phyloP scores from a whole-genome alignment of 2,888 invertebrate species.

The Pyrrhia umbra region DNA sequence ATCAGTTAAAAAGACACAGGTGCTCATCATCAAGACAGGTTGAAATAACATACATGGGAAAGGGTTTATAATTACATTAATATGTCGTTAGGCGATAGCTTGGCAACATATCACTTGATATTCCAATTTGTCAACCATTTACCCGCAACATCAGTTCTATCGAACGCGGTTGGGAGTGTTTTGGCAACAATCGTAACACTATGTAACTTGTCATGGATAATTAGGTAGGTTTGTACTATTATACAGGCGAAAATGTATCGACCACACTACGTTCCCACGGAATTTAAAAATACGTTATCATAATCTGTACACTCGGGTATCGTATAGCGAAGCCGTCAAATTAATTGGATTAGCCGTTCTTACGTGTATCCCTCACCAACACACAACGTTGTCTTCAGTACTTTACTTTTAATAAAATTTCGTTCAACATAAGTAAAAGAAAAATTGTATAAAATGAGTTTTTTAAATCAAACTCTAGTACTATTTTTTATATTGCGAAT shows the following conservation, averaged over 20 bases:
- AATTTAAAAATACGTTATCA: conserved; percentile 30
- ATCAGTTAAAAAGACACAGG: not conserved
- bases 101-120: conserved; percentile 13
- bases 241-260: not conserved
- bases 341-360: conserved; percentile 41
- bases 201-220: conserved; percentile 6
- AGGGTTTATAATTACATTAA: conserved; percentile 5
- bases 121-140: conserved; percentile 14
- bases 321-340: conserved; percentile 45
- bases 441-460: too few species aligned
- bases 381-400: conserved; percentile 3
- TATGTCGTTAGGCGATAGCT: not conserved
- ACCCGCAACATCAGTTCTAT: conserved; percentile 18
- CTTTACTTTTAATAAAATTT: not conserved
- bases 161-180: conserved; percentile 14
- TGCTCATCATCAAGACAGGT: not conserved
- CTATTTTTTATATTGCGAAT: too few species aligned
- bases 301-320: conserved; percentile 32
- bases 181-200: conserved; percentile 21
- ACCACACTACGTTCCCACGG: conserved; percentile 25
- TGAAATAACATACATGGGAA: not conserved
- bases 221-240: not conserved
- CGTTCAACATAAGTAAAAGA: not conserved
- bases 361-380: conserved; percentile 27
- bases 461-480: too few species aligned